Percentiles rank a stretch among this genome's conserved stretches.
phyloP scores from a whole-genome alignment of 2,888 invertebrate species.

The Dicycla oo region DNA sequence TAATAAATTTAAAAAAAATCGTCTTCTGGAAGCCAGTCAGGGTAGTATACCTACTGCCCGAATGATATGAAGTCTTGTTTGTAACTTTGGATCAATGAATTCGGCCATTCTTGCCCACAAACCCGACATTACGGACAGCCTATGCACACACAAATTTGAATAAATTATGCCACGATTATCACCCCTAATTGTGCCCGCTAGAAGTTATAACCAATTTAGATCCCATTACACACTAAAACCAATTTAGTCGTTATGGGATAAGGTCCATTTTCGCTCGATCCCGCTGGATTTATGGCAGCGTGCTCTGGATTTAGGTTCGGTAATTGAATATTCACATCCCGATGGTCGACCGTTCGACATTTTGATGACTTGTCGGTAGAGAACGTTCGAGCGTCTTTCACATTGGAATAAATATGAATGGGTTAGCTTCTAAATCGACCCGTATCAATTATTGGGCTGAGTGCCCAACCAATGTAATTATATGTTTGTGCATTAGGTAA shows the following conservation, averaged over 20 bases:
- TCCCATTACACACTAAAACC: slow-evolving; percentile 26
- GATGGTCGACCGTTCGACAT: slow-evolving; percentile 75
- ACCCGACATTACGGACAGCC: slow-evolving; percentile 34
- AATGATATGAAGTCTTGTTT: slow-evolving; percentile 22
- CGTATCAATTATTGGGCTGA: slow-evolving; percentile 34
- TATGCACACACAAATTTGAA: slow-evolving; percentile 75
- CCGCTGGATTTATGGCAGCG: slow-evolving; percentile 59
- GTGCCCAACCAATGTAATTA: slow-evolving; percentile 27
- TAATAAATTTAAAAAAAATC: neutral
- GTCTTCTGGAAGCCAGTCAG: neutral
- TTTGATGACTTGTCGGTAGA: slow-evolving; percentile 76
- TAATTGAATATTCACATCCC: slow-evolving; percentile 86
- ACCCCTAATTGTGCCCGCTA: slow-evolving; percentile 71
- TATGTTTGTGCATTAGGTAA: slow-evolving; percentile 1
- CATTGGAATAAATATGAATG: slow-evolving; percentile 61
- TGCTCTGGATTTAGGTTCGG: slow-evolving; percentile 73
- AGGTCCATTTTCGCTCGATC: slow-evolving; percentile 65
- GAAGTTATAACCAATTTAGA: slow-evolving; percentile 56
- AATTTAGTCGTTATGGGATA: slow-evolving; percentile 41
- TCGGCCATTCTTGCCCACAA: slow-evolving; percentile 6
- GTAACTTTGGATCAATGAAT: slow-evolving; percentile 6
- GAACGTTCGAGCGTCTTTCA: slow-evolving; percentile 66
- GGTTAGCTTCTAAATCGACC: slow-evolving; percentile 39
- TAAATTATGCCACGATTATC: slow-evolving; percentile 79
- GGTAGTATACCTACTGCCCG: neutral